Percentiles rank a stretch among this genome's conserved stretches.
Evolutionary conservation across 2,888 invertebrate genomes (phyloP).

Genomic region (Mongoloraphidia duomilia): DNA sequence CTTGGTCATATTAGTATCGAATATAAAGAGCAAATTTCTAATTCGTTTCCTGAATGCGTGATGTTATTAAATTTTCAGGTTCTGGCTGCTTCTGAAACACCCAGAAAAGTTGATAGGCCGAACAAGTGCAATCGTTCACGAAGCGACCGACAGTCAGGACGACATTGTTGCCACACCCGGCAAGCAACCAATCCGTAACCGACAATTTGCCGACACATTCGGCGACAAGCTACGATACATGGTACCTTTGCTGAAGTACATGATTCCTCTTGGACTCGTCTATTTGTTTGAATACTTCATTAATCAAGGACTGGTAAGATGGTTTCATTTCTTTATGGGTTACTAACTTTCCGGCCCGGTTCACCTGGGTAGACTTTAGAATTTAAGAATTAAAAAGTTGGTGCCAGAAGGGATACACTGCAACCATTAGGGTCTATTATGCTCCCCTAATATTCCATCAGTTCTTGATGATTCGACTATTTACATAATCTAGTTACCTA

Average conservation of each 20-base stretch:
- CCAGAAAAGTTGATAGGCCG: background rate
- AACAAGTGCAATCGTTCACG: background rate
- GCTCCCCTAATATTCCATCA: no score
- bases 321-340: slow-evolving; percentile 4
- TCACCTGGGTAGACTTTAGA: no score
- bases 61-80: background rate
- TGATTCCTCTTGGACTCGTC: slow-evolving; percentile 61
- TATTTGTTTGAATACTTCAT: slow-evolving; percentile 79
- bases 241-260: slow-evolving; percentile 50
- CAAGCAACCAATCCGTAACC: background rate
- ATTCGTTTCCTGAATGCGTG: no score
- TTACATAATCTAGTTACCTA: no score
- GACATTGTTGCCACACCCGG: background rate
- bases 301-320: slow-evolving; percentile 66
- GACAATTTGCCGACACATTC: slow-evolving; percentile 25
- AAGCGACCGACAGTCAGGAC: background rate
- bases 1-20: no score
- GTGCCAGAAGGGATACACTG: no score
- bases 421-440: no score
- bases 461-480: no score
- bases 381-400: no score
- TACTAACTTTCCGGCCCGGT: no score
- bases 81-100: background rate
- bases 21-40: no score
- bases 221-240: slow-evolving; percentile 38